Percentiles rank a stretch among this genome's conserved stretches.
Conservation (phyloP, 1,140 invertebrate genomes). For the Drosophila jambulina region DNA sequence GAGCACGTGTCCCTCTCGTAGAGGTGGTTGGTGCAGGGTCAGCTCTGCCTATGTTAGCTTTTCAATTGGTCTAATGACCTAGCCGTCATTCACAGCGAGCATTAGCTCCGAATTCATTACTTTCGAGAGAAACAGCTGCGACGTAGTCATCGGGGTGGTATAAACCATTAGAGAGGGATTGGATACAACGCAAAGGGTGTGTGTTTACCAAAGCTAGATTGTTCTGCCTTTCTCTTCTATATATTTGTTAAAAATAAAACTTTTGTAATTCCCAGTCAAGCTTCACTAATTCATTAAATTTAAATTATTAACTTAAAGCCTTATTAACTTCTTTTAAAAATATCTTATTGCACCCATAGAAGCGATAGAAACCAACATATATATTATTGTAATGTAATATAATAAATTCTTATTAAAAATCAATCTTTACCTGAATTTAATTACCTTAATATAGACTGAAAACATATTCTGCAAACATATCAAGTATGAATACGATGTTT, state of each 20-base stretch:
- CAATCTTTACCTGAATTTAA: no score
- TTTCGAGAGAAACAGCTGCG: conserved; percentile 43
- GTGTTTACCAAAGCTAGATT: background rate
- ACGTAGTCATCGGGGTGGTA: conserved; percentile 38
- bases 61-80: conserved; percentile 70
- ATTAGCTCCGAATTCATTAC: conserved; percentile 29
- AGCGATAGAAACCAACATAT: no score
- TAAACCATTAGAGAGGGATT: background rate
- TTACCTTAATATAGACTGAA: no score
- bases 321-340: background rate
- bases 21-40: conserved; percentile 40
- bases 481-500: no score
- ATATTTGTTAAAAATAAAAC: background rate
- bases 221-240: background rate
- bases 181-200: background rate
- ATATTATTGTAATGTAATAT: no score
- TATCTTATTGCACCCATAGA: background rate
- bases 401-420: no score
- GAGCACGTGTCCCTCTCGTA: conserved; percentile 20
- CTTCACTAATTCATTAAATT: background rate
- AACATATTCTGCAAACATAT: no score
- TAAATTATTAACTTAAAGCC: background rate
- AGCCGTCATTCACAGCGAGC: conserved; percentile 8
- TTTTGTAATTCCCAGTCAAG: background rate
- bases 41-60: conserved; percentile 53